Conservation (phyloP, 2,888 invertebrate species). For the Sinotaia quadrata region DNA sequence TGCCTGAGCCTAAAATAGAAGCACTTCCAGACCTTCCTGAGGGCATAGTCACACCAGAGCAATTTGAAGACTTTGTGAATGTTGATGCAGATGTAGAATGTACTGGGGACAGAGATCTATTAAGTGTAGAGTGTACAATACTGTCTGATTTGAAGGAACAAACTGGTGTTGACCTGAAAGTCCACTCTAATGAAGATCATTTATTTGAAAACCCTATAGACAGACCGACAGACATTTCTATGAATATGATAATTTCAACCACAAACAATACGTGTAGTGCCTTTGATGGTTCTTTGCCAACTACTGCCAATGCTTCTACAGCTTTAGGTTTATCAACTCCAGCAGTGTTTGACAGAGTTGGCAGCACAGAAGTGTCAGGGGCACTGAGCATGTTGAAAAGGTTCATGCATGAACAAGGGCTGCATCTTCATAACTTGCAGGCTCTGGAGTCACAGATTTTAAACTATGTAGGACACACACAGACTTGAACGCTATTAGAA, state of each 20-base stretch:
- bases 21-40: constrained; percentile 21
- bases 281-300: background rate
- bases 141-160: constrained; percentile 16
- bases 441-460: constrained; percentile 24
- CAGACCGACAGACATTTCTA: background rate
- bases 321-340: background rate
- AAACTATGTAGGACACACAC: too few relatives aligned
- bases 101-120: constrained; percentile 1
- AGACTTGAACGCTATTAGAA: too few relatives aligned
- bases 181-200: background rate
- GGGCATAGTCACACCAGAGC: constrained; percentile 8
- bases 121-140: constrained; percentile 17
- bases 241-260: background rate
- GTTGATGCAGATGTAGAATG: constrained; percentile 19
- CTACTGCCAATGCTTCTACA: background rate
- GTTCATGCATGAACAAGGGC: constrained; percentile 10
- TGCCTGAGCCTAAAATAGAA: constrained; percentile 11
- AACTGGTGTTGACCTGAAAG: background rate
- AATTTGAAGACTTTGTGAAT: constrained; percentile 23
- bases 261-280: too few relatives aligned
- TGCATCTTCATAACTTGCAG: constrained; percentile 22
- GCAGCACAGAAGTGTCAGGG: constrained; percentile 5
- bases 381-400: constrained; percentile 4
- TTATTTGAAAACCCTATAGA: too few relatives aligned
- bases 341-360: background rate